These are phyloP conservation scores for Polyodon spathula DNA, from an alignment of 2,113 vertebrate species.

Conservation along the genomic window DNA sequence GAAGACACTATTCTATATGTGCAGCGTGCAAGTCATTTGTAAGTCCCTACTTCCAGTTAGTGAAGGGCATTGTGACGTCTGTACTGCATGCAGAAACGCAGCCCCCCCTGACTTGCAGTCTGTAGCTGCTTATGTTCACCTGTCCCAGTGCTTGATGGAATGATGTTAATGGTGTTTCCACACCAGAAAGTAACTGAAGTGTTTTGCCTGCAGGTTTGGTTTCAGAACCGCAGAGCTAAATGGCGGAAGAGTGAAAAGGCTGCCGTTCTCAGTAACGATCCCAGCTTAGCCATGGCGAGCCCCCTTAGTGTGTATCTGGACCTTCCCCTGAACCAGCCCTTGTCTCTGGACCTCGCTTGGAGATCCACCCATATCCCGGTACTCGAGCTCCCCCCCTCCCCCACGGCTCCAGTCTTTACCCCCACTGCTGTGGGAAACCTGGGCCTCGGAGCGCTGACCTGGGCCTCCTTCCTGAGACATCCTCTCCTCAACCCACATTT, in stretches of 20 bases:
- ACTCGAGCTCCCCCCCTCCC: slow-evolving; percentile 19
- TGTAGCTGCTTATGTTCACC: too few relatives aligned
- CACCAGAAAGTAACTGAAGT: too few relatives aligned
- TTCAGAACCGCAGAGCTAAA: slow-evolving; percentile 68
- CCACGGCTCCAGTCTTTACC: slow-evolving; percentile 25
- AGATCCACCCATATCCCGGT: slow-evolving; percentile 38
- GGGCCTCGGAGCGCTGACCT: slow-evolving; percentile 39
- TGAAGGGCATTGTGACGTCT: too few relatives aligned
- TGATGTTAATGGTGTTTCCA: too few relatives aligned
- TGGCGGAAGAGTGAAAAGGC: slow-evolving; percentile 59
- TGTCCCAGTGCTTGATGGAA: too few relatives aligned
- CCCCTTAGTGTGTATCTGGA: slow-evolving; percentile 36
- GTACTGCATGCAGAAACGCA: too few relatives aligned
- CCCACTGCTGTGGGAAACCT: slow-evolving; percentile 31
- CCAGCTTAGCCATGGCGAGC: slow-evolving; percentile 18
- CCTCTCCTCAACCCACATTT: slow-evolving; percentile 41
- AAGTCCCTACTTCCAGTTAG: too few relatives aligned
- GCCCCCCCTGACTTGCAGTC: too few relatives aligned
- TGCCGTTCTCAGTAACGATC: slow-evolving; percentile 30
- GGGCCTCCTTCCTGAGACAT: slow-evolving; percentile 43
- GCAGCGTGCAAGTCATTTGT: too few relatives aligned
- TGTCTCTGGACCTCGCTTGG: slow-evolving; percentile 41
- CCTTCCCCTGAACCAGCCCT: slow-evolving; percentile 29
- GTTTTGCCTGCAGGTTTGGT: slow-evolving; percentile 55
- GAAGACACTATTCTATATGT: too few relatives aligned